Evolutionary conservation across 1,140 invertebrate genomes (phyloP), one percentile per base, ranked within the genome.

Genomic region (Trichogramma pretiosum): DNA sequence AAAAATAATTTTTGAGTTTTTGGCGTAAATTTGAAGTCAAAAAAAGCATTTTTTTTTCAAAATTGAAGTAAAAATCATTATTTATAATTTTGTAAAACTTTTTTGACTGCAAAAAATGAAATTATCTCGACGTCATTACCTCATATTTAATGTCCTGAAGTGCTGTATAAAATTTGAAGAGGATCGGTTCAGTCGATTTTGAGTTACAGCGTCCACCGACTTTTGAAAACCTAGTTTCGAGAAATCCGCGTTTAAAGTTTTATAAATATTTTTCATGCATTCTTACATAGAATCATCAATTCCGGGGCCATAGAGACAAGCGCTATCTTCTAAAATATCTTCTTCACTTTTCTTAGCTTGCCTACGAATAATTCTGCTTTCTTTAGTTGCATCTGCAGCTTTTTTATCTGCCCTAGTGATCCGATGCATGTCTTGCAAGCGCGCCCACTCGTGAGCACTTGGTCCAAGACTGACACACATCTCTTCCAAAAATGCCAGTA

Each of bases 161-260:
- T 42, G 37, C 11, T 52, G 38, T 48, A 16, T 45, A 52, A 52
- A 52, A 43, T 52, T 52, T 48, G 32, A 48, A 40, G 38, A 52
- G 44, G 50, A 52, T 52, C 39, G 21, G 45, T 52, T 14, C 33
- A 47, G 50, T 52, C 37, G 38, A 19, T 52, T 47, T 28, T 28
- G 24, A 28, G 24, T 52, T 41, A 47, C 26, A 23, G 21, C 24
- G 17, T 37, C 22, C 50, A 52, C 45, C 50, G 45, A 48, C 50
- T 52, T 47, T 52, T 32, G 47, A 52, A 47, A 52, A 28, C 44
- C 28, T 9, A 46, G 32, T 36, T 48, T 36, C 47, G 39, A 21
- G 32, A 28, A 48, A 43, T 47, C 23, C 50, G 44, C 21, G 37
- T 41, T 41, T 28, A 11, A 28, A 28, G 24, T 7, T 28, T 28